Percentiles rank a stretch among this genome's conserved stretches.
Conservation (phyloP, 2,888 invertebrate genomes). For the Elaeidobius kamerunicus region DNA sequence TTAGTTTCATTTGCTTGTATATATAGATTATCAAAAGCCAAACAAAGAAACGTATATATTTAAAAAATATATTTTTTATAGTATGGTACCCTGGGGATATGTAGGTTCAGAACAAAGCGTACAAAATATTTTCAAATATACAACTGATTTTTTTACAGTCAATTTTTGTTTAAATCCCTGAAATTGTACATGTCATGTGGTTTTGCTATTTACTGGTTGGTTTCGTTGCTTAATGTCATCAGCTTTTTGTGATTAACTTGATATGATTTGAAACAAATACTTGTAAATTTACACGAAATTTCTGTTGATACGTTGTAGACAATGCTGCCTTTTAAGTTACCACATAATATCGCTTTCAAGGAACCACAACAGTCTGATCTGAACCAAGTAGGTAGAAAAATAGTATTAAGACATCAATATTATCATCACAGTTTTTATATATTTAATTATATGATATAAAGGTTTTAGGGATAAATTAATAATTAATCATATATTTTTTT, state of each 20-base stretch:
- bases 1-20: no score
- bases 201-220: no score
- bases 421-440: no score
- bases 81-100: no score
- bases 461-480: no score
- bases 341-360: conserved; percentile 21
- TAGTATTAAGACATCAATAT: background rate
- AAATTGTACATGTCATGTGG: no score
- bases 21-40: no score
- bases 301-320: conserved; percentile 21
- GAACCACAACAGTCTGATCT: conserved; percentile 15
- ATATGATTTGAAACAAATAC: background rate
- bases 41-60: no score
- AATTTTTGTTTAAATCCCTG: background rate
- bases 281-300: conserved; percentile 12
- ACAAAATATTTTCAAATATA: no score
- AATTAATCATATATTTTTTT: no score
- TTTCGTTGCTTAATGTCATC: background rate
- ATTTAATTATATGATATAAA: background rate
- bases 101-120: no score
- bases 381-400: conserved; percentile 19
- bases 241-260: background rate
- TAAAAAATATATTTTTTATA: no score
- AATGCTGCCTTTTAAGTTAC: conserved; percentile 24
- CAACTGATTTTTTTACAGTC: background rate